These are phyloP conservation scores for Drosophila melanocephala DNA, from an alignment of 2,888 invertebrate species.

Conservation along the genomic window DNA sequence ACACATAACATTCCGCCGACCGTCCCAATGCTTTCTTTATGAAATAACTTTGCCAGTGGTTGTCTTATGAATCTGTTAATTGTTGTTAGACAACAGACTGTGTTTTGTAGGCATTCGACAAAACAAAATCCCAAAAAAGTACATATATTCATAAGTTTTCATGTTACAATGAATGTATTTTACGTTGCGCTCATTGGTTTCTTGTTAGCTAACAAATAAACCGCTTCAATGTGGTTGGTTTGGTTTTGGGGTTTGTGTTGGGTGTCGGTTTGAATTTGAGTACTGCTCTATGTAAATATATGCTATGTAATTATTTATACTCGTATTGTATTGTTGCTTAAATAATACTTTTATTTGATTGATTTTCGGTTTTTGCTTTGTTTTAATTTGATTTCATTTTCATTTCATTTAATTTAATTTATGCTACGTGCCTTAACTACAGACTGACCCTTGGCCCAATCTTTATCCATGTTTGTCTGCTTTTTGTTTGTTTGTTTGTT, in stretches of 20 bases:
- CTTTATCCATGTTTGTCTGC: constrained; percentile 23
- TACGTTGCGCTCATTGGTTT: constrained; percentile 29
- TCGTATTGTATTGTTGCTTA: constrained; percentile 68
- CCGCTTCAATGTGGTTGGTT: constrained; percentile 17
- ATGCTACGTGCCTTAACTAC: constrained; percentile 53
- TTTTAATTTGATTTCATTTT: constrained; percentile 63
- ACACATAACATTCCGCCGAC: constrained; percentile 27
- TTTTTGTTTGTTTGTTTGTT: constrained; percentile 7
- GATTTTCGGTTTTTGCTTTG: constrained; percentile 82
- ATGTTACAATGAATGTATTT: constrained; percentile 28
- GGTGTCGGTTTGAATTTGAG: constrained; percentile 33
- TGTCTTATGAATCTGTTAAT: constrained; percentile 14
- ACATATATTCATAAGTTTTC: constrained; percentile 27
- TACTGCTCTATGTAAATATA: constrained; percentile 43
- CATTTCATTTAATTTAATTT: constrained; percentile 52
- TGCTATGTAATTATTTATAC: constrained; percentile 51
- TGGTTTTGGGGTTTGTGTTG: constrained; percentile 10
- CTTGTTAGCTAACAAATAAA: constrained; percentile 33
- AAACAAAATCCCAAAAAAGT: constrained; percentile 18
- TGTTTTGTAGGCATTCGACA: constrained; percentile 3
- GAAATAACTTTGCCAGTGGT: constrained; percentile 1
- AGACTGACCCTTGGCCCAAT: constrained; percentile 39
- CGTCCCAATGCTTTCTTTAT: not conserved
- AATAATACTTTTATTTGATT: constrained; percentile 84
- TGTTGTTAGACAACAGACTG: constrained; percentile 3